phyloP scores from a whole-genome alignment of 2,113 vertebrate species.

The Rhinolophus sinicus region DNA sequence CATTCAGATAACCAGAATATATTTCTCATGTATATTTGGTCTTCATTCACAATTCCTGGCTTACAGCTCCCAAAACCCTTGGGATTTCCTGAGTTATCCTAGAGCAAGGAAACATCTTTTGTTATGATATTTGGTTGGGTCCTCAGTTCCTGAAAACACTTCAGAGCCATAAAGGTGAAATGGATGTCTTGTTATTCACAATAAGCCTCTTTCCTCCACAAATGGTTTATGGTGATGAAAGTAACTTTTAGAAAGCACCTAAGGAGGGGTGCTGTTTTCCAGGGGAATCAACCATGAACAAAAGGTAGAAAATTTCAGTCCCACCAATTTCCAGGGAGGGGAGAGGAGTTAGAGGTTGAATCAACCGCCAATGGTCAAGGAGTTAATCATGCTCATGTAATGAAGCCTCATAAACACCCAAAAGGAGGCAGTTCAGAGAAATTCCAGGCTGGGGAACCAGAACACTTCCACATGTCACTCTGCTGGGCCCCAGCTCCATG shows the following conservation, averaged over 20 bases:
- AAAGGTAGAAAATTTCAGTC: neutral
- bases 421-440: neutral
- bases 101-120: neutral
- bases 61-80: neutral
- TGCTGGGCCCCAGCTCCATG: neutral
- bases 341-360: neutral
- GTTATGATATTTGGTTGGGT: neutral
- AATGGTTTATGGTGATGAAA: neutral
- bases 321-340: neutral
- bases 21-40: neutral
- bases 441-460: neutral
- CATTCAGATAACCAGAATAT: neutral
- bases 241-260: neutral
- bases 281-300: neutral
- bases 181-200: neutral
- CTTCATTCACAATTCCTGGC: neutral
- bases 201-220: neutral
- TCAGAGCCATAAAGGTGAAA: neutral
- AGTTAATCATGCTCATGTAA: neutral
- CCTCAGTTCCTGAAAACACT: neutral
- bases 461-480: neutral
- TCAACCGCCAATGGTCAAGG: neutral
- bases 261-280: neutral
- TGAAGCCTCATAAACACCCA: neutral
- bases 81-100: neutral